Percentiles rank a stretch among this genome's conserved stretches.
Evolutionary conservation across 2,797 vertebrate genomes (phyloP).

Genomic region (Cynodonichthys magdalenae): DNA sequence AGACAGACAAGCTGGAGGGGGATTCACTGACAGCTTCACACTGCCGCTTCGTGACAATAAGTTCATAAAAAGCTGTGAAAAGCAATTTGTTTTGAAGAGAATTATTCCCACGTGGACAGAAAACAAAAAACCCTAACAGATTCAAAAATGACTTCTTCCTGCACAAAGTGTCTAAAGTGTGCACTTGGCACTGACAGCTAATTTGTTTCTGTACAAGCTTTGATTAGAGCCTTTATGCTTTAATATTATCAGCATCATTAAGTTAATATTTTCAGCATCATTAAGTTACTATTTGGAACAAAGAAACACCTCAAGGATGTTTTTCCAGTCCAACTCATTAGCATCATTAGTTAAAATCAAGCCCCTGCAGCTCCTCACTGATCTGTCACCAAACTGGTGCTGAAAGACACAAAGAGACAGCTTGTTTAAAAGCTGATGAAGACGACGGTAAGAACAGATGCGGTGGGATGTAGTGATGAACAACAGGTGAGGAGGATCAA

Average conservation of each 20-base stretch:
- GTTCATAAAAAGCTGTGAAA: not conserved
- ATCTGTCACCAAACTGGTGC: not conserved
- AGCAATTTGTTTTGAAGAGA: not conserved
- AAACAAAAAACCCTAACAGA: not conserved
- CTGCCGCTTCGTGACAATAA: conserved; percentile 7
- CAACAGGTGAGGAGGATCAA: conserved; percentile 24
- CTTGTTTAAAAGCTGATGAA: conserved; percentile 24
- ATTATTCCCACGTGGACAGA: not conserved
- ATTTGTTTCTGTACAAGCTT: conserved; percentile 12
- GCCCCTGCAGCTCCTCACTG: not conserved
- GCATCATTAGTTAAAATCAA: conserved; percentile 15
- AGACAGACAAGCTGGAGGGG: not conserved
- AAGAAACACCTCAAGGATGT: conserved; percentile 50
- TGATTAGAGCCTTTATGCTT: conserved; percentile 14
- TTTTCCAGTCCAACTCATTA: conserved; percentile 12
- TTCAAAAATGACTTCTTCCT: not conserved
- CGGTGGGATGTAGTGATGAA: conserved; percentile 6
- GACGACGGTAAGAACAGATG: conserved; percentile 1
- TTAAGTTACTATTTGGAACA: conserved; percentile 58
- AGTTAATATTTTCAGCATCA: conserved; percentile 55
- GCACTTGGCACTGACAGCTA: not conserved
- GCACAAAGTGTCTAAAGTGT: not conserved
- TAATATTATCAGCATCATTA: conserved; percentile 58
- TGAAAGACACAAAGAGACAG: not conserved
- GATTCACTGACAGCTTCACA: conserved; percentile 11